Percentiles rank a stretch among this genome's conserved stretches.
These are phyloP conservation scores for Phasianus colchicus DNA, from an alignment of 2,113 vertebrate genomes.

Conservation along the genomic window DNA sequence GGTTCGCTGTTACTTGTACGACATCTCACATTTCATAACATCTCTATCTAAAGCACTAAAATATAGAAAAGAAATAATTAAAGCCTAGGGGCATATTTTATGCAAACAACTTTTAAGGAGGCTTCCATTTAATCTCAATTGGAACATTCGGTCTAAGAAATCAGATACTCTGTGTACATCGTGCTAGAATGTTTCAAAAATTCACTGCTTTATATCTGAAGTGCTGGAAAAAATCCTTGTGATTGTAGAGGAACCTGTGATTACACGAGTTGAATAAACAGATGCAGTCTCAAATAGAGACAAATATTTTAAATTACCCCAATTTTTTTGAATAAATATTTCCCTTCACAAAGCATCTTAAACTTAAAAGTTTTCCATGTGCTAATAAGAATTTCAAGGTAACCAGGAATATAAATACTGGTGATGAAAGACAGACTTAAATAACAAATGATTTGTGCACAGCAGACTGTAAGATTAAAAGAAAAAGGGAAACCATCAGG, in stretches of 20 bases:
- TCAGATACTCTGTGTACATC: background rate
- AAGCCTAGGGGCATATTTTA: background rate
- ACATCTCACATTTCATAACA: background rate
- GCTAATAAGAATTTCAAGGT: slow-evolving; percentile 62
- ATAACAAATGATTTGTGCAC: slow-evolving; percentile 13
- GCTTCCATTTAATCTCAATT: background rate
- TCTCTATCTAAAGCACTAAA: background rate
- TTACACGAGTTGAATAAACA: background rate
- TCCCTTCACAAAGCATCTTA: slow-evolving; percentile 34
- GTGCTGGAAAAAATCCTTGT: background rate
- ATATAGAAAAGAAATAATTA: background rate
- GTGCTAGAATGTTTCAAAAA: background rate
- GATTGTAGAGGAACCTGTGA: background rate
- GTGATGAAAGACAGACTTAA: slow-evolving; percentile 53
- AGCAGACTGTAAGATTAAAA: slow-evolving; percentile 69
- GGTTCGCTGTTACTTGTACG: background rate
- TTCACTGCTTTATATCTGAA: background rate
- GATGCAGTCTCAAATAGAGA: background rate
- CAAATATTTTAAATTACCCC: background rate
- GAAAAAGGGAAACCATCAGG: slow-evolving; percentile 45
- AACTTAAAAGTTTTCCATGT: slow-evolving; percentile 23
- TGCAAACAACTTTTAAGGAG: background rate
- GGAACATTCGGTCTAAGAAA: background rate
- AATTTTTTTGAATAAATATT: slow-evolving; percentile 7
- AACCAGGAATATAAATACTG: slow-evolving; percentile 67